phyloP scores from a whole-genome alignment of 2,888 invertebrate species.

The Andrena hattorfiana region DNA sequence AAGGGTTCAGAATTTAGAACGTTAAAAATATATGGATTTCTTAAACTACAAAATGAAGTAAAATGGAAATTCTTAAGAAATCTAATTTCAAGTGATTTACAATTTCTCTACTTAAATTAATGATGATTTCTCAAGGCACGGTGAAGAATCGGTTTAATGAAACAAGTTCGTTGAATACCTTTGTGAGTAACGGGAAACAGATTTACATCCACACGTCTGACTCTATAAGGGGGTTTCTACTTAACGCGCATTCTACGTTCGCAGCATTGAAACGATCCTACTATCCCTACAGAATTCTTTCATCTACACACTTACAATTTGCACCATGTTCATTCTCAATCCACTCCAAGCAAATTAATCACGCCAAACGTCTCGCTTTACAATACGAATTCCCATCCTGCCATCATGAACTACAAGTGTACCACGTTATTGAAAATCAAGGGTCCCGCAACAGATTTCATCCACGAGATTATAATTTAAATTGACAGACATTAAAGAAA shows the following conservation, averaged over 20 bases:
- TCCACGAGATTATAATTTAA: background rate
- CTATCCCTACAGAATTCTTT: background rate
- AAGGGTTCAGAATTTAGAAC: no score
- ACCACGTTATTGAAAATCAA: background rate
- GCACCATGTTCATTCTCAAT: background rate
- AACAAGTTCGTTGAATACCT: slow-evolving; percentile 51
- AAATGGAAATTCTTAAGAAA: background rate
- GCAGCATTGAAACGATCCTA: background rate
- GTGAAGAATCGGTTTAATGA: slow-evolving; percentile 13
- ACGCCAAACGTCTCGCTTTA: background rate
- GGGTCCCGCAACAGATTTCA: background rate
- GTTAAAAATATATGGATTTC: background rate
- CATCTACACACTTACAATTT: no score
- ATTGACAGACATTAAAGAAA: background rate
- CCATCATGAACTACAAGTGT: background rate
- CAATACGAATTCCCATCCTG: background rate
- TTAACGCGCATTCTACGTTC: background rate
- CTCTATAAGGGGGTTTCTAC: slow-evolving; percentile 22
- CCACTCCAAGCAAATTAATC: background rate
- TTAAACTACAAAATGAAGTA: background rate
- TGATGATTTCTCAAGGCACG: background rate
- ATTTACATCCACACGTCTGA: slow-evolving; percentile 13
- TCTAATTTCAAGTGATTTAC: background rate
- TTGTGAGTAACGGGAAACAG: background rate
- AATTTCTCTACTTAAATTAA: background rate